phyloP scores from a whole-genome alignment of 2,888 invertebrate species.

The Prenolepis imparis region DNA sequence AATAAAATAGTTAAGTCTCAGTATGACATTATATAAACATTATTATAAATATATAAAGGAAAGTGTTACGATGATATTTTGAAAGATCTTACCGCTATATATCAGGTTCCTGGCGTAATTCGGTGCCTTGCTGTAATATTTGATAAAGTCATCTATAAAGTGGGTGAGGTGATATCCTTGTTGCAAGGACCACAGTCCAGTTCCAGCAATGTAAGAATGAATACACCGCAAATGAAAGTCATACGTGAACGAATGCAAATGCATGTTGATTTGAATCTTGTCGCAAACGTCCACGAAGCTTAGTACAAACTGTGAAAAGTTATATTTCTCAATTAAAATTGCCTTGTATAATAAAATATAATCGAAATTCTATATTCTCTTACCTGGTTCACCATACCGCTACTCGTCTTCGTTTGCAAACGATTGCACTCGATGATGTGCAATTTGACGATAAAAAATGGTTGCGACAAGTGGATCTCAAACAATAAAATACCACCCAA shows the following conservation, averaged over 20 bases:
- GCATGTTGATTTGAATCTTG: slow-evolving; percentile 90
- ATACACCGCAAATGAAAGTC: slow-evolving; percentile 92
- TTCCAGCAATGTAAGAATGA: slow-evolving; percentile 89
- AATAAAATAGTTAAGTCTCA: slow-evolving; percentile 64
- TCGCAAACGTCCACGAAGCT: slow-evolving; percentile 91
- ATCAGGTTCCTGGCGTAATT: slow-evolving; percentile 92
- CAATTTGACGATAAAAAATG: slow-evolving; percentile 91
- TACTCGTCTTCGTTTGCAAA: slow-evolving; percentile 87
- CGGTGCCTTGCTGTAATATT: slow-evolving; percentile 92
- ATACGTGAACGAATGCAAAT: slow-evolving; percentile 92
- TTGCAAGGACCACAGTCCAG: slow-evolving; percentile 86
- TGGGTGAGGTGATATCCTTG: slow-evolving; percentile 91
- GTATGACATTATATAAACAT: background rate
- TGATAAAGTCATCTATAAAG: slow-evolving; percentile 92
- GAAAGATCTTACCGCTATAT: slow-evolving; percentile 88
- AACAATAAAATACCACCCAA: slow-evolving; percentile 91
- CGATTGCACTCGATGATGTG: slow-evolving; percentile 90
- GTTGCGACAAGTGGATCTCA: slow-evolving; percentile 90
- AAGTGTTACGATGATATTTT: background rate
- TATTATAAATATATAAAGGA: background rate
- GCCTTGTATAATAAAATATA: background rate
- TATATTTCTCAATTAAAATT: background rate
- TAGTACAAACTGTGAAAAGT: slow-evolving; percentile 87
- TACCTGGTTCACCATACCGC: slow-evolving; percentile 88
- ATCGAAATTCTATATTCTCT: slow-evolving; percentile 48